Base-by-base conservation (phyloP, 2,113 vertebrate genomes). In the Xiphias gladius region DNA sequence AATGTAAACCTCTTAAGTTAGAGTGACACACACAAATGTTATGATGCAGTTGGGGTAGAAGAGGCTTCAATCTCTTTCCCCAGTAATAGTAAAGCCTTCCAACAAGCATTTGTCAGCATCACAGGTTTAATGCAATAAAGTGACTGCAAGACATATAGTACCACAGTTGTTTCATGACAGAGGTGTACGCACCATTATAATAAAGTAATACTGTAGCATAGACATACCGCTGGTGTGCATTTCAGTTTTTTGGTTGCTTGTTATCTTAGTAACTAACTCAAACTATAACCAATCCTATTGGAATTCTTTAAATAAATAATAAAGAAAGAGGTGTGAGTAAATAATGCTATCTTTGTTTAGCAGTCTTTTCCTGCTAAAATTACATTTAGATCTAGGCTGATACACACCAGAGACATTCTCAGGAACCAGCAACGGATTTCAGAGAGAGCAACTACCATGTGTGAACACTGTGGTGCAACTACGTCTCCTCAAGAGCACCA, bases 331-430 rank as follows among this genome's bases (percentile, higher is more conserved):
- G 59, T 65, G 19, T n/a, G n/a, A 30, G 0, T n/a, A n/a, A n/a
- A n/a, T n/a, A n/a, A n/a, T n/a, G n/a, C n/a, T 5, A n/a, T 71
- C 64, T 48, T 65, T 64, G 12, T 81, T 62, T 19, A 46, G n/a
- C 22, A 78, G 35, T 37, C 12, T 4, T 67, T 69, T 48, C 46
- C 26, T 41, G 55, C 39, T 62, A n/a, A 68, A 52, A 61, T 68
- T 8, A 28, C 8, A 9, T 35, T 63, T 50, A n/a, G n/a, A 70
- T 17, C 30, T 59, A 66, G 10, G 28, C 17, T 75, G 59, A 11
- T 20, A 52, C 22, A 61, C 17, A 26, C 26, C 48, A 32, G 59
- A 6, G 55, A 54, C 22, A 58, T 37, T 54, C 37, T 68, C 16
- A 82, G 28, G 32, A 76, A 69, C 37, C 22, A 24, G 7, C 22